Evolutionary conservation across 2,888 invertebrate species (phyloP).

Genomic region (Calameuta idolon): DNA sequence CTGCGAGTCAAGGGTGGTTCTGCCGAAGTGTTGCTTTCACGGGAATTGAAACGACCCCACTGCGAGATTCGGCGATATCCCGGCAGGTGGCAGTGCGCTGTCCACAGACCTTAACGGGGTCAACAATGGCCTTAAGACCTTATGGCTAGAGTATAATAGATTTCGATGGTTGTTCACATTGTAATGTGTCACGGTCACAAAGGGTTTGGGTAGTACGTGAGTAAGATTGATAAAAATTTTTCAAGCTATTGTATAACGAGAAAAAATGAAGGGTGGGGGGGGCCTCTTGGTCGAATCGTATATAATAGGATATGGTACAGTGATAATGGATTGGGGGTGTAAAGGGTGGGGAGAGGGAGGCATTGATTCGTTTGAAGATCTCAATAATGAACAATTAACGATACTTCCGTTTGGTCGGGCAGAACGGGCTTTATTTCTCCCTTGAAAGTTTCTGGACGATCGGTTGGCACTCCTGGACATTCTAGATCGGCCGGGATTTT

Average conservation of each 20-base stretch:
- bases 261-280: background rate
- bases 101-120: constrained; percentile 23
- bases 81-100: constrained; percentile 59
- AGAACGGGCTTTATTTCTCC: constrained; percentile 35
- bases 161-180: background rate
- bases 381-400: constrained; percentile 40
- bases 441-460: constrained; percentile 17
- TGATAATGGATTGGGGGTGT: background rate
- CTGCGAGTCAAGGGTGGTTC: background rate
- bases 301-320: background rate
- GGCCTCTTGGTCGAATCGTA: background rate
- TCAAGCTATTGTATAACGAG: background rate
- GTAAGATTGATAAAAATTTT: background rate
- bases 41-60: constrained; percentile 58
- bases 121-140: background rate
- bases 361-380: constrained; percentile 1
- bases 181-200: background rate
- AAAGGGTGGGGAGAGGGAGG: background rate
- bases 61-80: constrained; percentile 50
- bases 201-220: background rate
- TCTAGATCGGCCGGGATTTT: background rate
- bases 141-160: background rate
- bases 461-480: constrained; percentile 10
- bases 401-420: constrained; percentile 36
- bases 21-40: constrained; percentile 60